These are phyloP conservation scores for human DNA, from an alignment of 2,113 vertebrate species.

Conservation along the genomic window DNA sequence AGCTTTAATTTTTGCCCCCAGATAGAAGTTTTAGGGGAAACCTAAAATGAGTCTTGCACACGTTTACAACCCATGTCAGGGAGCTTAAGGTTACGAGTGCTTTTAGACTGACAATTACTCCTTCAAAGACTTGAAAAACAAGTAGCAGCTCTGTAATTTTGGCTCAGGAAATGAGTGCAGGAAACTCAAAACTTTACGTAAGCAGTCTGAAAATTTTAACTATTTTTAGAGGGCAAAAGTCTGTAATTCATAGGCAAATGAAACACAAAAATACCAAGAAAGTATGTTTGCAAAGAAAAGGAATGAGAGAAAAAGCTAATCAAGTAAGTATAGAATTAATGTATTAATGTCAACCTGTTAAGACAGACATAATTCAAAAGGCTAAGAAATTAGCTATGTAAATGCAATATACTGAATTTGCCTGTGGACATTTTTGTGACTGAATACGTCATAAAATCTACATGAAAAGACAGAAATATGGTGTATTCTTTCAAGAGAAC, in stretches of 20 bases:
- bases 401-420: neutral
- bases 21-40: accelerated
- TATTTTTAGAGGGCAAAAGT: neutral
- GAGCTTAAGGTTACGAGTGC: accelerated
- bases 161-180: neutral
- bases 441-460: neutral
- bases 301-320: neutral
- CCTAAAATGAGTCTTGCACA: neutral
- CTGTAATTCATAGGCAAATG: neutral
- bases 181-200: neutral
- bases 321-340: neutral
- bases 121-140: neutral
- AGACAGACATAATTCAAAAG: neutral
- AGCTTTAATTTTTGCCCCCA: neutral
- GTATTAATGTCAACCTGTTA: neutral
- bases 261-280: neutral
- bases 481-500: neutral
- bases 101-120: neutral
- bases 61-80: accelerated
- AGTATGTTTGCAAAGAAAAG: neutral
- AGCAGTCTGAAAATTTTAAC: neutral
- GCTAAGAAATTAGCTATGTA: neutral
- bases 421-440: neutral
- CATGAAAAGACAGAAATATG: neutral
- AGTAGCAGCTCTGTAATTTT: neutral